Conservation (phyloP, 2,797 vertebrate genomes). For the Lepilemur septentrionalis region DNA sequence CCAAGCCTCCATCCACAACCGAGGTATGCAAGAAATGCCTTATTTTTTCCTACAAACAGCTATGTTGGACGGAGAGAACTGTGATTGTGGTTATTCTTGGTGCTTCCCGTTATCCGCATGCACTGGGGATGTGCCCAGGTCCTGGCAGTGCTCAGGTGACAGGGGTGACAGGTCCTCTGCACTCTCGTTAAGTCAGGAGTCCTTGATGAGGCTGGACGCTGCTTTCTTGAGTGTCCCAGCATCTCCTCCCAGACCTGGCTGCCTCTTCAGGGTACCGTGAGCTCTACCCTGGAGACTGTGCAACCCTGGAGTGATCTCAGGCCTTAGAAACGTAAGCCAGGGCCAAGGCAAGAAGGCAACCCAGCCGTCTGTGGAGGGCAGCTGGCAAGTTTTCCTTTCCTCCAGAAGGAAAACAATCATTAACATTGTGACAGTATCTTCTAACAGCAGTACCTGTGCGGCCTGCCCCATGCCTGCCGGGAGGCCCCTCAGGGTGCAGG, state of each 20-base stretch:
- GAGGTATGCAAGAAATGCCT: not conserved
- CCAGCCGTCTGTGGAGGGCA: no score
- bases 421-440: not conserved
- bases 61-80: not conserved
- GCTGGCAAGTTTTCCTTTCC: no score
- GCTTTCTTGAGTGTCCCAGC: not conserved
- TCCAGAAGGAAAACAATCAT: not conserved
- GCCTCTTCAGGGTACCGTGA: not conserved
- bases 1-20: fast-evolving
- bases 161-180: fast-evolving
- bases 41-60: not conserved
- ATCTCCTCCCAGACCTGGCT: not conserved
- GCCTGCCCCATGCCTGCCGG: not conserved
- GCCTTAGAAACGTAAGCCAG: not conserved
- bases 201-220: not conserved
- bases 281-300: not conserved
- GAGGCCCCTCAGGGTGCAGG: not conserved
- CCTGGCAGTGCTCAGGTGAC: no score
- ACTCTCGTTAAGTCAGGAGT: not conserved
- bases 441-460: fast-evolving
- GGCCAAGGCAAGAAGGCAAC: no score
- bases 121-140: not conserved
- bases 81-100: not conserved
- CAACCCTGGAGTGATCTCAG: not conserved
- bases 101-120: fast-evolving